Percentiles rank a stretch among this genome's conserved stretches.
Conservation (phyloP, 2,888 invertebrate genomes). For the Adelphocoris suturalis region DNA sequence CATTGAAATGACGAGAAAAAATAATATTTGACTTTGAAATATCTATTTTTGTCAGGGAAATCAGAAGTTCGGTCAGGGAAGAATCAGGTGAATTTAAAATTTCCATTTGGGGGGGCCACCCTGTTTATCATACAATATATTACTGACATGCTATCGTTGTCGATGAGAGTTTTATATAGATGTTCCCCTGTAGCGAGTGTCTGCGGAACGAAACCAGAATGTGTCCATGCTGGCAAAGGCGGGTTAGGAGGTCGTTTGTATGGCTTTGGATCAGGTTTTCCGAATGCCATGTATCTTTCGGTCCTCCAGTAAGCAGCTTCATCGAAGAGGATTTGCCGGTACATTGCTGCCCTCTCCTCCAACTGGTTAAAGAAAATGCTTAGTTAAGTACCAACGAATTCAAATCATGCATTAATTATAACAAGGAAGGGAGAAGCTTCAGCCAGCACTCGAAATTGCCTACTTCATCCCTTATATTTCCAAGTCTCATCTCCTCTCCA, state of each 20-base stretch:
- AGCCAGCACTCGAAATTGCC: too few relatives aligned
- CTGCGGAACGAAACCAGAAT: constrained; percentile 48
- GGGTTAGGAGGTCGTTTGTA: constrained; percentile 54
- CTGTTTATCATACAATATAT: not conserved
- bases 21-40: too few relatives aligned
- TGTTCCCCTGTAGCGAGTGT: constrained; percentile 54
- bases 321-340: constrained; percentile 65
- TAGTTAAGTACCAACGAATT: not conserved
- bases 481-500: too few relatives aligned
- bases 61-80: too few relatives aligned
- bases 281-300: constrained; percentile 58
- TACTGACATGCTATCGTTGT: constrained; percentile 57
- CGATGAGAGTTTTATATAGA: constrained; percentile 58
- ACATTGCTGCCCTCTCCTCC: constrained; percentile 62
- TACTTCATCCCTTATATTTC: too few relatives aligned
- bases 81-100: too few relatives aligned
- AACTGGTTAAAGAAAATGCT: not conserved
- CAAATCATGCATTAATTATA: too few relatives aligned
- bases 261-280: constrained; percentile 48
- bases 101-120: too few relatives aligned
- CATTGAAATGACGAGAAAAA: too few relatives aligned
- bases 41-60: too few relatives aligned
- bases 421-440: too few relatives aligned
- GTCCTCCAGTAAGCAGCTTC: constrained; percentile 55
- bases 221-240: constrained; percentile 46